These are phyloP conservation scores for Zonotrichia albicollis DNA, from an alignment of 2,797 vertebrate genomes.

Conservation along the genomic window DNA sequence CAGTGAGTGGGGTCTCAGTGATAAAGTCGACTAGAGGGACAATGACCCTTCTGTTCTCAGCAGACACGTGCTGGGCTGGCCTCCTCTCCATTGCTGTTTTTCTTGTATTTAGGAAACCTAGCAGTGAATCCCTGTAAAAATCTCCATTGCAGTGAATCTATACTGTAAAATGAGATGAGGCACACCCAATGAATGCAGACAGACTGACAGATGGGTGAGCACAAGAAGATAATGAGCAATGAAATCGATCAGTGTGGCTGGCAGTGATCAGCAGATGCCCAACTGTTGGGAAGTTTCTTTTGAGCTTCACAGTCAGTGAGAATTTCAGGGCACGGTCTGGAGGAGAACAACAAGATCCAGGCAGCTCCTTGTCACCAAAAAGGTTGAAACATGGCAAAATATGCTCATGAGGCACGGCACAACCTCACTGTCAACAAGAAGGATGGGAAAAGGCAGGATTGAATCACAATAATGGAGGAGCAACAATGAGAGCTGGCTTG, in stretches of 20 bases:
- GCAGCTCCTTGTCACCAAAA: background rate
- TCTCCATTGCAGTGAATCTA: background rate
- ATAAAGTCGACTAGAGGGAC: background rate
- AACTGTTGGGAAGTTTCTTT: background rate
- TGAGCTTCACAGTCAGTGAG: background rate
- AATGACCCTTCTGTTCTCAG: background rate
- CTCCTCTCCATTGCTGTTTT: background rate
- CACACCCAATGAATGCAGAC: background rate
- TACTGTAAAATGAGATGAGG: background rate
- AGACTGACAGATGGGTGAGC: conserved; percentile 32
- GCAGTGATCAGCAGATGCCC: conserved; percentile 1
- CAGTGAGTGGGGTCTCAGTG: background rate
- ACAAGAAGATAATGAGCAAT: conserved; percentile 8
- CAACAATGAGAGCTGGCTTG: background rate
- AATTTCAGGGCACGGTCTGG: background rate
- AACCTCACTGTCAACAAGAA: background rate
- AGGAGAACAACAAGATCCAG: background rate
- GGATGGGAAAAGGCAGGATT: background rate
- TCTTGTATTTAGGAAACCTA: background rate
- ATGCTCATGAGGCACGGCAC: background rate
- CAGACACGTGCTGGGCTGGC: background rate
- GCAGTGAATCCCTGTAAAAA: background rate
- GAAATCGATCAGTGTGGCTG: background rate
- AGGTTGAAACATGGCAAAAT: background rate
- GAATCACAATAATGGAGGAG: background rate